Base-by-base conservation (phyloP, 2,113 vertebrate species). In the Paramormyrops kingsleyae region DNA sequence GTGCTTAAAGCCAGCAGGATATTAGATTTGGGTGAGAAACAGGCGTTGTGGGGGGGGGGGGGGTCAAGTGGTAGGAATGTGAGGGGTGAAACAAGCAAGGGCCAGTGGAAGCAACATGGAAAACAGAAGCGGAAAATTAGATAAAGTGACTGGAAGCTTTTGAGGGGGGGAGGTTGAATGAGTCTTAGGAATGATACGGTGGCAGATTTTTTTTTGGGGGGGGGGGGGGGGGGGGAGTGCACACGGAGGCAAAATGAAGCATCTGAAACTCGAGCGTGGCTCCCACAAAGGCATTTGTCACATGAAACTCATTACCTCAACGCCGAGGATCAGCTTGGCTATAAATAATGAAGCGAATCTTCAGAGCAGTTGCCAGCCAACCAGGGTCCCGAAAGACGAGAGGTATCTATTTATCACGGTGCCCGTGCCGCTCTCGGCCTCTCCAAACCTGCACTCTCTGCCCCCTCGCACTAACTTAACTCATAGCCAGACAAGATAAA, bases 251-350 rank as follows among this genome's bases (percentile, higher is more conserved):
- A 89, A 44, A 70, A 35, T 15, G 39, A 86, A 47, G 62, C 19
- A 87, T 70, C 39, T 49, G 27, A 87, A 53, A 49, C 12, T 39
- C 21, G 24, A 59, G 31, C 15, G 21, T 21, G 85, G 56, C 31
- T 87, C 87, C 35, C 39, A 52, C 21, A 53, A 70, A 90, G 49
- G 31, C 50, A 88, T 90, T 83, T 53, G 70, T 90, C 47, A 87
- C 50, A 90, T 88, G 49, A 90, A 59, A 52, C 86, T 90, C 49
- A 88, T 90, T 90, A 83, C 86, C 31, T 27, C 62, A 88, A 42
- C 85, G 9, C 19, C 5, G 39, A 53, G 66, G 74, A 90, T 87
- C 83, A 87, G 21, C 7, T 52, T 87, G 31, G 21, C 35, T 83
- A 90, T 87, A 80, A 90, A 88, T 80, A 80, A 90, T 87, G 53